Evolutionary conservation across 2,113 vertebrate genomes (phyloP).

Genomic region (Trematomus loennbergii): DNA sequence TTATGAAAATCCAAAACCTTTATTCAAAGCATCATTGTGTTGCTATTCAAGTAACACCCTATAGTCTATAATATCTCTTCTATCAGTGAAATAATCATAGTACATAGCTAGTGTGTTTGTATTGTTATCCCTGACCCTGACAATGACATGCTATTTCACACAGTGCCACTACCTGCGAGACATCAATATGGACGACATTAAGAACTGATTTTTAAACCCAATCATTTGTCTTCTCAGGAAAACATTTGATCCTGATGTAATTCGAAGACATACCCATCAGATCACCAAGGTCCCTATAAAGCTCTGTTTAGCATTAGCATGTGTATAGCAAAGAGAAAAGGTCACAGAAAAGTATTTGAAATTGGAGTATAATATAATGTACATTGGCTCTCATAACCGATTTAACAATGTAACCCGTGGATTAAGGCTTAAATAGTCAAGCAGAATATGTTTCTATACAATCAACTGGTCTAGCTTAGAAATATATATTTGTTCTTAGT

Average conservation of each 20-base stretch:
- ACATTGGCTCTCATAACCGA: not conserved
- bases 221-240: not conserved
- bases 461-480: not conserved
- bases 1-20: not conserved
- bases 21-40: not conserved
- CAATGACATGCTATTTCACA: not conserved
- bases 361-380: no score
- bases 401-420: no score
- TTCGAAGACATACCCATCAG: not conserved
- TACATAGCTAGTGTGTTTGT: not conserved
- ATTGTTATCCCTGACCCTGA: not conserved
- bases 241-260: not conserved
- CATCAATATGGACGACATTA: not conserved
- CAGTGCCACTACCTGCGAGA: not conserved
- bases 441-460: not conserved
- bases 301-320: not conserved
- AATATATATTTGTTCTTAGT: not conserved
- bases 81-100: not conserved
- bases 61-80: not conserved
- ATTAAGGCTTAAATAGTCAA: not conserved
- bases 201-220: not conserved
- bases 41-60: not conserved
- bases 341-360: not conserved
- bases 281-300: not conserved
- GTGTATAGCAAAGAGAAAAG: not conserved